These are phyloP conservation scores for Corydoras maculifer DNA, from an alignment of 2,113 vertebrate genomes.

Conservation along the genomic window DNA sequence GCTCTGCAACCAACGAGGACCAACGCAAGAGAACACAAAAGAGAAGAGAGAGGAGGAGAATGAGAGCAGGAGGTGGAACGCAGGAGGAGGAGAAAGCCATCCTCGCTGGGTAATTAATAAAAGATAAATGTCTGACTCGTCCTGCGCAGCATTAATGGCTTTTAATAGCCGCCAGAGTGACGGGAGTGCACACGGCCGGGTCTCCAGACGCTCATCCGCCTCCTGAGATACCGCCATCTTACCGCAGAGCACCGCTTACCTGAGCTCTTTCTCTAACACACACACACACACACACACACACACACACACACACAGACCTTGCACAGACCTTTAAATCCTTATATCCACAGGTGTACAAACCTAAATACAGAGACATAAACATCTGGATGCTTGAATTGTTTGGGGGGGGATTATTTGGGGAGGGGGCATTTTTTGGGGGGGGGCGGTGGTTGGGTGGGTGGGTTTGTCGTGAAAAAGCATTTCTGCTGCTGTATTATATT, in stretches of 20 bases:
- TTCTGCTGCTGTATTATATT: too few relatives aligned
- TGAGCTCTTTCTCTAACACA: constrained; percentile 11
- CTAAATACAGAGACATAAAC: too few relatives aligned
- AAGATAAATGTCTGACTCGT: constrained; percentile 49
- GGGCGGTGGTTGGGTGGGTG: too few relatives aligned
- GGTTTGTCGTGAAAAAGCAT: too few relatives aligned
- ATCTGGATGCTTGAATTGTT: too few relatives aligned
- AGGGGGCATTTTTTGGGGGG: too few relatives aligned
- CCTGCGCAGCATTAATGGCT: constrained; percentile 48
- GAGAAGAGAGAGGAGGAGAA: constrained; percentile 20
- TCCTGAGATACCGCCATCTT: constrained; percentile 39
- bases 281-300: background rate
- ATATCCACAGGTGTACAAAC: too few relatives aligned
- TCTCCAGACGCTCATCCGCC: constrained; percentile 35
- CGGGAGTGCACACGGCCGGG: constrained; percentile 35
- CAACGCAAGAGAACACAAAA: constrained; percentile 19
- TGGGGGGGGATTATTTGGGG: too few relatives aligned
- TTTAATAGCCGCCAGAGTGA: constrained; percentile 47
- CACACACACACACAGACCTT: background rate
- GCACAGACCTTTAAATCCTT: too few relatives aligned
- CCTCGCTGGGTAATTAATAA: constrained; percentile 50
- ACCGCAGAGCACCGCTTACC: constrained; percentile 40
- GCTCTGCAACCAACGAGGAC: constrained; percentile 5
- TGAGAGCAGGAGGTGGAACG: background rate
- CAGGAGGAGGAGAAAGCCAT: constrained; percentile 17